Base-by-base conservation (phyloP, 2,888 invertebrate genomes). In the Megastigmus dorsalis region DNA sequence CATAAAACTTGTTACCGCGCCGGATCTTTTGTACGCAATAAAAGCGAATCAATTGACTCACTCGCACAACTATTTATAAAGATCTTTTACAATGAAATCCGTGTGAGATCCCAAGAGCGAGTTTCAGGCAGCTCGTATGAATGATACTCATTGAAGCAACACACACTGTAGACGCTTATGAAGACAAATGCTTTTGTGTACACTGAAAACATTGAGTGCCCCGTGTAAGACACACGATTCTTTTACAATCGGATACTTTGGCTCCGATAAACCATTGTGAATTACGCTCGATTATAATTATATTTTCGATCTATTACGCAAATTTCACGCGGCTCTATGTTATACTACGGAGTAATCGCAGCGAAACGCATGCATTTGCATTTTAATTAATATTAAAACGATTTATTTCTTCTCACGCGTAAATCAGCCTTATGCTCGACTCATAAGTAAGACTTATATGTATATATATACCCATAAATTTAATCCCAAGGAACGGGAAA, bases 171-270 rank as follows among this genome's bases (percentile, higher is more conserved):
- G 41, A 30, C 50, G 1, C 41, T 50, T 9, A 33, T 0, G 69
- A 69, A 60, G 52, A 60, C 48, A 52, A 52, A 69, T 69, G 60
- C 52, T 43, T 41, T 60, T 54, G 38, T 59, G 38, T 10, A 48
- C n/a, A n/a, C 48, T n/a, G 45, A n/a, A 28, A 66, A 26, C 23
- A 15, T 20, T 30, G 38, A 28, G 38, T 13, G 28, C 48, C 18
- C 18, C 15, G 20, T 9, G 9, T 2, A 7, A 33, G n/a, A n/a
- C n/a, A n/a, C n/a, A n/a, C n/a, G n/a, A 26, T 52, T 63, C 23
- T 63, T 26, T 23, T 26, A 15, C 23, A n/a, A 23, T 38, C 36
- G 4, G 7, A 18, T 0, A 36, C 23, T 63, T 63, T 63, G 48
- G 20, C 36, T 36, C 33, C 4, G 5, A 13, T 9, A 18, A 13